phyloP scores from a whole-genome alignment of 2,888 invertebrate species.

The Lithophane leautieri region DNA sequence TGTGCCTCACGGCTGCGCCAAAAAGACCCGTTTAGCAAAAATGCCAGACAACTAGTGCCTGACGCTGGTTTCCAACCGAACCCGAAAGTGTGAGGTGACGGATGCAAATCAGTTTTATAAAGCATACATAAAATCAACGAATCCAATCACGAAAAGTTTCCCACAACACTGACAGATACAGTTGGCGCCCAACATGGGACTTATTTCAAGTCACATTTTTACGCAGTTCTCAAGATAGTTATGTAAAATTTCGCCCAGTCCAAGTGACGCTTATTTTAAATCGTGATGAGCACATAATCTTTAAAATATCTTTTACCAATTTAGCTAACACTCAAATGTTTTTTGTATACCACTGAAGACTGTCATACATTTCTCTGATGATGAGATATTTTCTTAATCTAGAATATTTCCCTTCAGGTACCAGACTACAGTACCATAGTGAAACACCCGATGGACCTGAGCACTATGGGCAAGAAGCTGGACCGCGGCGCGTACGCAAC shows the following conservation, averaged over 20 bases:
- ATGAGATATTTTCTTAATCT: not conserved
- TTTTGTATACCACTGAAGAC: not conserved
- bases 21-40: no score
- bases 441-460: conserved; percentile 87
- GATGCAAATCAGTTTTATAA: no score
- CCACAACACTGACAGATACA: no score
- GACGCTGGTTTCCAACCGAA: no score
- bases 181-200: conserved; percentile 17
- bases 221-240: no score
- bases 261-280: not conserved
- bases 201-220: not conserved
- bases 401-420: conserved; percentile 85
- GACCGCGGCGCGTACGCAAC: conserved; percentile 92
- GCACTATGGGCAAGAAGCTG: conserved; percentile 95
- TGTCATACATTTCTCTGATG: not conserved
- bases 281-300: not conserved
- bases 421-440: conserved; percentile 94
- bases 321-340: not conserved
- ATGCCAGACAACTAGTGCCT: no score
- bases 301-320: not conserved
- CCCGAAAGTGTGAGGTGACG: no score
- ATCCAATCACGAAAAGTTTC: no score
- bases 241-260: not conserved
- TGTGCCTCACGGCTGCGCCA: no score
- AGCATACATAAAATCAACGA: no score